Evolutionary conservation across 2,888 invertebrate species (phyloP).

Genomic region (Cataglyphis rosenhaueri): DNA sequence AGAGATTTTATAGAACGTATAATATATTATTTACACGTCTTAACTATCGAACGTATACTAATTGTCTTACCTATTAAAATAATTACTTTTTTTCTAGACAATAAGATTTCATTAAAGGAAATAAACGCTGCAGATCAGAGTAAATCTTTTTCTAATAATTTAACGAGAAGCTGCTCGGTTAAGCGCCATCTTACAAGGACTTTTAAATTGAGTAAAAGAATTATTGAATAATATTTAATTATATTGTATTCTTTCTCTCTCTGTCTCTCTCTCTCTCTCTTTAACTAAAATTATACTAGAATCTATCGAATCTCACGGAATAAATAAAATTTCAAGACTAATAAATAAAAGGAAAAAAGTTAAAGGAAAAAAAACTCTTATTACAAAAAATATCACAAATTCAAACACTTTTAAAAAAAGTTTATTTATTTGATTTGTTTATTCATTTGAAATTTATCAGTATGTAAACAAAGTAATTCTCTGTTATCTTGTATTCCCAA

Average conservation of each 20-base stretch:
- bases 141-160: background rate
- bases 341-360: background rate
- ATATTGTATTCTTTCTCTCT: background rate
- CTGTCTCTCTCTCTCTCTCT: background rate
- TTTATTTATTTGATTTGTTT: conserved; percentile 19
- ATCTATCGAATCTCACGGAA: background rate
- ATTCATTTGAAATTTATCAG: background rate
- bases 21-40: conserved; percentile 19
- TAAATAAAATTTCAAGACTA: background rate
- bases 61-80: background rate
- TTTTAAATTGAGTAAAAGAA: background rate
- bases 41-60: too few species aligned
- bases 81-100: background rate
- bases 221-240: background rate
- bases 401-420: conserved; percentile 14
- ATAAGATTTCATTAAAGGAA: background rate
- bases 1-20: conserved; percentile 56
- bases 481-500: background rate
- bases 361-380: background rate
- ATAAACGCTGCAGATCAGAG: background rate
- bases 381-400: background rate
- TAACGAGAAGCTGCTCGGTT: background rate
- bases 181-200: background rate
- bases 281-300: background rate
- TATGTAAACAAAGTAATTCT: conserved; percentile 6